Base-by-base conservation (phyloP, 2,113 vertebrate species). In the Lophotis ruficrista region DNA sequence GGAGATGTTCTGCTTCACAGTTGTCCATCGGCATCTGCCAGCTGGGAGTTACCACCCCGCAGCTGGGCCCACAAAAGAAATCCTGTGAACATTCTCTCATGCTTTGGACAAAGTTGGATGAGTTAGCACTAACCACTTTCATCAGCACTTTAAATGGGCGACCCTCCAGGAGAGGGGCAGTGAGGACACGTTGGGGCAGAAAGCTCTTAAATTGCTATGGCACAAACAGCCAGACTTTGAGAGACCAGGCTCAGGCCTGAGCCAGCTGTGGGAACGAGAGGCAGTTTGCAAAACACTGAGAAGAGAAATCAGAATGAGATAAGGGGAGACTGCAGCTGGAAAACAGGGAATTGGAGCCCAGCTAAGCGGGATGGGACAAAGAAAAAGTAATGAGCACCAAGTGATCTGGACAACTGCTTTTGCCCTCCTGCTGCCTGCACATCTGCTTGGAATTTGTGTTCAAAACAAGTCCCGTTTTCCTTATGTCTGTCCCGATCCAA, bases 391-490 rank as follows among this genome's bases (percentile, higher is more conserved):
- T 0, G 47, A 92, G 80, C 64, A 58, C 80, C 69, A 35, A 92
- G 93, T 10, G 71, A n/a, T 51, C 71, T 35, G 79, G 87, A 54
- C 37, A 62, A 47, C 37, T 23, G 93, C 64, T 27, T 15, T 64
- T 3, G 3, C 88, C 72, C 85, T 88, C 93, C 93, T 43, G 92
- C 94, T 86, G 96, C 75, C 94, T 93, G 89, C 77, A 95, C 89
- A 91, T 95, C 95, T 96, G 94, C 83, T 92, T 61, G 73, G 69
- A 82, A 85, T 79, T 69, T 76, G 65, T 69, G 92, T 82, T 87
- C 73, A 92, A 91, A 94, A 93, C 61, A 89, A 90, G 83, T 28
- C 61, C 72, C 51, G 4, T 90, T 84, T 91, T 78, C 80, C 86
- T 73, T 47, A 16, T 1, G 20, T 18, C 79, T 50, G 15, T 57